phyloP scores from a whole-genome alignment of 2,888 invertebrate species.

The Harpagoxenus sublaevis region DNA sequence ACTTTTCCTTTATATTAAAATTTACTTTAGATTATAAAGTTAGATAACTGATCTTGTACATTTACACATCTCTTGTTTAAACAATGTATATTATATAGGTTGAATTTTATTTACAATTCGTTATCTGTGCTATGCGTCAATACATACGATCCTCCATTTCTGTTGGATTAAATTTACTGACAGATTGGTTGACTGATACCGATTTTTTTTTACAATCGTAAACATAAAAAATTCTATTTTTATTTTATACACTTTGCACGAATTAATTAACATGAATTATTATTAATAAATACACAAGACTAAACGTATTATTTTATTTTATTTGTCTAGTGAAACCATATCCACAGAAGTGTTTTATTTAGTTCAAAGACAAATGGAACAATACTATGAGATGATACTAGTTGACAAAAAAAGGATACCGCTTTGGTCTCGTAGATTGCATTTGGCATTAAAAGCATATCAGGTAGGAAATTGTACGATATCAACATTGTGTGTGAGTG shows the following conservation, averaged over 20 bases:
- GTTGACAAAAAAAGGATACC: slow-evolving; percentile 94
- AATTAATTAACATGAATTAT: background rate
- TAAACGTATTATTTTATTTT: slow-evolving; percentile 28
- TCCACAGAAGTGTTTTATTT: slow-evolving; percentile 97
- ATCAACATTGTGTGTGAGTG: background rate
- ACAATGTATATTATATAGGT: slow-evolving; percentile 29
- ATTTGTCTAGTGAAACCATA: slow-evolving; percentile 93
- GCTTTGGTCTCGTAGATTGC: slow-evolving; percentile 94
- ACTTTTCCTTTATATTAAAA: background rate
- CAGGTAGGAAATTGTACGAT: slow-evolving; percentile 83
- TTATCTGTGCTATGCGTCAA: background rate
- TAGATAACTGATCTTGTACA: background rate
- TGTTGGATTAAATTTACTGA: slow-evolving; percentile 12
- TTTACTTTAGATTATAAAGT: slow-evolving; percentile 8
- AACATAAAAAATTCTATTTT: background rate
- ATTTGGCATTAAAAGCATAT: slow-evolving; percentile 92
- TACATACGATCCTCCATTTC: background rate
- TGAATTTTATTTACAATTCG: slow-evolving; percentile 48
- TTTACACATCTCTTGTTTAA: slow-evolving; percentile 43
- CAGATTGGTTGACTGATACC: background rate
- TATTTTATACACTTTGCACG: background rate
- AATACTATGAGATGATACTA: slow-evolving; percentile 93
- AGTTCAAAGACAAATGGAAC: slow-evolving; percentile 96
- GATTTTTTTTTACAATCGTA: slow-evolving; percentile 21
- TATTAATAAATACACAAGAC: background rate